phyloP scores from a whole-genome alignment of 2,888 invertebrate genomes.

The Erebia epiphron region DNA sequence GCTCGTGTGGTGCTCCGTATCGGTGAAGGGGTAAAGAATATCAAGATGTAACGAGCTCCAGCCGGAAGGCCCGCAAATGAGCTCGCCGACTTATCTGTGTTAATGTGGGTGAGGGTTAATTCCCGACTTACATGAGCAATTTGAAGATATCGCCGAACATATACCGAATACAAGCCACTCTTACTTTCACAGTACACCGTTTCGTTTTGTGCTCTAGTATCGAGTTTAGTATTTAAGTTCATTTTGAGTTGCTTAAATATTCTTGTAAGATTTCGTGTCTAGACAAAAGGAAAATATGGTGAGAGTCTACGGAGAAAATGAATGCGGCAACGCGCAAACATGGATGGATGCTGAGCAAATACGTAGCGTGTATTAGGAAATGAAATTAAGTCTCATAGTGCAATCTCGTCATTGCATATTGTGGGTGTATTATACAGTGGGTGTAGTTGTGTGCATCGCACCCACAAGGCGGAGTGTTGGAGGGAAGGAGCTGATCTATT shows the following conservation, averaged over 20 bases:
- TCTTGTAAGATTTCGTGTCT: slow-evolving; percentile 81
- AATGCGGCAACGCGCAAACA: slow-evolving; percentile 73
- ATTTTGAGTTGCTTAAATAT: slow-evolving; percentile 63
- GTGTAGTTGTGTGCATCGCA: slow-evolving; percentile 38
- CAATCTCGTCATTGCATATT: slow-evolving; percentile 63
- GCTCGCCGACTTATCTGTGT: slow-evolving; percentile 81
- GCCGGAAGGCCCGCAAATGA: slow-evolving; percentile 83
- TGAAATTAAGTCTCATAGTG: slow-evolving; percentile 77
- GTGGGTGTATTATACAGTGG: slow-evolving; percentile 39
- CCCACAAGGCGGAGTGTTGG: slow-evolving; percentile 40
- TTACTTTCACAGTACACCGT: slow-evolving; percentile 53
- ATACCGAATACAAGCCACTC: slow-evolving; percentile 40
- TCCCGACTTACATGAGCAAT: slow-evolving; percentile 82
- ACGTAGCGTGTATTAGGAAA: slow-evolving; percentile 73
- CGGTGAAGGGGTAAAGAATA: slow-evolving; percentile 82
- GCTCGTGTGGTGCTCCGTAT: slow-evolving; percentile 79
- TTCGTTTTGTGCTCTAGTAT: slow-evolving; percentile 30
- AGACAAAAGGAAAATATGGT: slow-evolving; percentile 82
- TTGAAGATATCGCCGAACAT: slow-evolving; percentile 72
- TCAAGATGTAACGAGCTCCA: slow-evolving; percentile 81
- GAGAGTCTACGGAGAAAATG: slow-evolving; percentile 68
- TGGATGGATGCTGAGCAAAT: slow-evolving; percentile 72
- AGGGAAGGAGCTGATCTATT: slow-evolving; percentile 45
- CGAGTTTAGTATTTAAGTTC: slow-evolving; percentile 27
- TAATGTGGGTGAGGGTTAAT: slow-evolving; percentile 82